Percentiles rank a stretch among this genome's conserved stretches.
These are phyloP conservation scores for Cactoblastis cactorum DNA, from an alignment of 2,888 invertebrate genomes.

Conservation along the genomic window DNA sequence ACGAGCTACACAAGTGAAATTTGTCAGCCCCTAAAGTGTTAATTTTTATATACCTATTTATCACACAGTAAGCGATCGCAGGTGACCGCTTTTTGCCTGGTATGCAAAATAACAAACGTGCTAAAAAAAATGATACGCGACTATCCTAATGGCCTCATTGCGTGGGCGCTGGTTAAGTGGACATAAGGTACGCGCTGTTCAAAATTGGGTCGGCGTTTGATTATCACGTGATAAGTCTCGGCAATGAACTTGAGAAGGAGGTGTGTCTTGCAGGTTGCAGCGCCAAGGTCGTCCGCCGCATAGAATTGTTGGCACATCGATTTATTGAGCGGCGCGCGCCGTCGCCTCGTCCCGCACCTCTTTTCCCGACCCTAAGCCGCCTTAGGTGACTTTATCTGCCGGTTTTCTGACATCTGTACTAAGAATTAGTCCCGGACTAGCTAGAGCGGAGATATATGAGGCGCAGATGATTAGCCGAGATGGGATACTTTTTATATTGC, in stretches of 20 bases:
- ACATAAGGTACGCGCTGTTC: conserved; percentile 14
- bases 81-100: too few relatives aligned
- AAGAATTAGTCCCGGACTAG: too few relatives aligned
- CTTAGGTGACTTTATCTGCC: conserved; percentile 30
- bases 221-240: conserved; percentile 46
- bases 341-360: conserved; percentile 47
- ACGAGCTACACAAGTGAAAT: too few relatives aligned
- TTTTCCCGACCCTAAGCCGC: conserved; percentile 41
- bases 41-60: too few relatives aligned
- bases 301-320: conserved; percentile 70
- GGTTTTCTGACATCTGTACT: conserved; percentile 27
- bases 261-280: conserved; percentile 74
- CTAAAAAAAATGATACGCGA: too few relatives aligned
- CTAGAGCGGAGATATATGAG: too few relatives aligned
- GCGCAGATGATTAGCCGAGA: too few relatives aligned
- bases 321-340: conserved; percentile 78
- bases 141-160: too few relatives aligned
- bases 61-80: too few relatives aligned
- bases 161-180: conserved; percentile 23
- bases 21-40: too few relatives aligned
- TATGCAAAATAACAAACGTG: too few relatives aligned
- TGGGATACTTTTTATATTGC: too few relatives aligned
- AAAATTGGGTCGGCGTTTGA: conserved; percentile 24
- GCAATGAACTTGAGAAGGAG: conserved; percentile 75
- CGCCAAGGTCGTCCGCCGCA: conserved; percentile 61